Percentiles rank a stretch among this genome's conserved stretches.
Evolutionary conservation across 1,140 invertebrate species (phyloP).

Genomic region (Laodelphax striatellus): DNA sequence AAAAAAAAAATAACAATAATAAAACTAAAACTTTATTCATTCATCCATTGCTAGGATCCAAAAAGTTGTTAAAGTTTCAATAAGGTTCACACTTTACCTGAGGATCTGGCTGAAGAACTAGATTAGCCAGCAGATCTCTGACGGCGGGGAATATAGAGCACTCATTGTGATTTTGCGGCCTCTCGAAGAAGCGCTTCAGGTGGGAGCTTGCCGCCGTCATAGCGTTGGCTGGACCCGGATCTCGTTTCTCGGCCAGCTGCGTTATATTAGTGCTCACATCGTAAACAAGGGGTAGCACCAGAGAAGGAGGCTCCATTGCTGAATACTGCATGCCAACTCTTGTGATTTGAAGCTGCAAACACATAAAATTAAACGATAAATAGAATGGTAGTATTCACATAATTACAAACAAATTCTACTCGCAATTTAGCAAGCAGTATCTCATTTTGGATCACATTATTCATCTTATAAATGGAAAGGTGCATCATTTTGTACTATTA

Average conservation of each 20-base stretch:
- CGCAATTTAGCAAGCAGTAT: too few relatives aligned
- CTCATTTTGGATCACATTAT: too few relatives aligned
- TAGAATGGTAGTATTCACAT: too few relatives aligned
- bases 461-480: too few relatives aligned
- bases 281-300: slow-evolving; percentile 81
- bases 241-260: slow-evolving; percentile 69
- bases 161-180: slow-evolving; percentile 46
- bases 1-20: too few relatives aligned
- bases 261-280: slow-evolving; percentile 76
- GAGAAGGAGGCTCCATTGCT: slow-evolving; percentile 56
- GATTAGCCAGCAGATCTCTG: slow-evolving; percentile 68
- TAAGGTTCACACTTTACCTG: slow-evolving; percentile 20
- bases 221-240: slow-evolving; percentile 44
- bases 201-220: slow-evolving; percentile 50
- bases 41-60: too few relatives aligned
- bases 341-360: slow-evolving; percentile 68
- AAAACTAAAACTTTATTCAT: too few relatives aligned
- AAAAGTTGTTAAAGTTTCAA: too few relatives aligned
- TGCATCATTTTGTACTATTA: too few relatives aligned
- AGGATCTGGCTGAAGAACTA: slow-evolving; percentile 57
- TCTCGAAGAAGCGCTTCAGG: slow-evolving; percentile 53
- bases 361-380: background rate
- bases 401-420: too few relatives aligned
- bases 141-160: slow-evolving; percentile 83
- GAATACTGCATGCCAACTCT: slow-evolving; percentile 52